These are phyloP conservation scores for Dendroctonus valens DNA, from an alignment of 1,140 invertebrate species.

Conservation along the genomic window DNA sequence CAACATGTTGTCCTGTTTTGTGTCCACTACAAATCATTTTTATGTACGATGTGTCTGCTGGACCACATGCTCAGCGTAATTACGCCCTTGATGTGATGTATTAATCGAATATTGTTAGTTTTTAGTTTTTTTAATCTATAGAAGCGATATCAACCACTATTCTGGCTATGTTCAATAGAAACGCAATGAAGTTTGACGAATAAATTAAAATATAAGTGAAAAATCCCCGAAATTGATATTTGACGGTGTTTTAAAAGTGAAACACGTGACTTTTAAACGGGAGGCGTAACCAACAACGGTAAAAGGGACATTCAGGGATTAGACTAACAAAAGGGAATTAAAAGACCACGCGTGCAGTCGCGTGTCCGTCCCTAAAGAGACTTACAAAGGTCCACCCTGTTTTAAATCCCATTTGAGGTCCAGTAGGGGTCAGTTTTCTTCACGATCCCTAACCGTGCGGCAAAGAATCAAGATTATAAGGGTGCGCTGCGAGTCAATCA, in stretches of 20 bases:
- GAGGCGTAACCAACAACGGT: conserved; percentile 18
- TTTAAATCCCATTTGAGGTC: conserved; percentile 35
- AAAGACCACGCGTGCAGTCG: conserved; percentile 32
- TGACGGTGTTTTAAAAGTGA: conserved; percentile 19
- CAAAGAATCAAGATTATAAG: conserved; percentile 28
- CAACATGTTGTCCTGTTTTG: conserved; percentile 32
- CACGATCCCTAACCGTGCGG: conserved; percentile 26
- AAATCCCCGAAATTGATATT: conserved; percentile 25
- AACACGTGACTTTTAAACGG: conserved; percentile 28
- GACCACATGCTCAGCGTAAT: conserved; percentile 20
- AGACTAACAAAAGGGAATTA: conserved; percentile 30
- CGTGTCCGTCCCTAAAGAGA: conserved; percentile 25
- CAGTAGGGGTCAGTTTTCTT: conserved; percentile 30
- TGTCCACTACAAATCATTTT: conserved; percentile 35
- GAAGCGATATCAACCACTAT: too few relatives aligned
- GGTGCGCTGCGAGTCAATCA: conserved; percentile 40
- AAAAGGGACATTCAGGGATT: conserved; percentile 26
- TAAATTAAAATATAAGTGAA: background rate
- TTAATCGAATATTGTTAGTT: conserved; percentile 16
- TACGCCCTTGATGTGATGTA: conserved; percentile 21
- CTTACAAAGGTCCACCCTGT: conserved; percentile 31
- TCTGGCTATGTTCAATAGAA: too few relatives aligned
- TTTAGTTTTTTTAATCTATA: conserved; percentile 1
- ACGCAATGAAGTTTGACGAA: too few relatives aligned
- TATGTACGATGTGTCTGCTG: conserved; percentile 30